Evolutionary conservation across 2,797 vertebrate genomes (phyloP), one percentile per base, ranked within the genome.

Genomic region (Knipowitschia caucasica): DNA sequence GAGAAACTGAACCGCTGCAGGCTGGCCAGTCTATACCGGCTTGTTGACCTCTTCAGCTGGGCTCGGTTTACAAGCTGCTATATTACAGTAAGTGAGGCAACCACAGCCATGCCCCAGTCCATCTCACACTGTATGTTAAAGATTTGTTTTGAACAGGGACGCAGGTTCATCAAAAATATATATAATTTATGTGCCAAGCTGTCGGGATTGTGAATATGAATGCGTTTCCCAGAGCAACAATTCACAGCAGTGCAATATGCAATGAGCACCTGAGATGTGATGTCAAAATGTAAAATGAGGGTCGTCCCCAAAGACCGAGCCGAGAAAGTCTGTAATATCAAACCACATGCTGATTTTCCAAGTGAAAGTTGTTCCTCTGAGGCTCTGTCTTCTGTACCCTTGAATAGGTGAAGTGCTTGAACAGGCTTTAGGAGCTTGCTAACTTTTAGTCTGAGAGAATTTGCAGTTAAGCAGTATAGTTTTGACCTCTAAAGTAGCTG

Each of bases 11-110:
- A 88, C 50, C 95, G 96, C 53, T 98, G 95, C 86, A 95, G 92
- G 71, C 90, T 99, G 63, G 95, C 95, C 68, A 93, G 93, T 78
- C 90, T 98, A 50, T 98, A 96, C 75, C 90, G 96, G 62, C 80
- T 99, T 24, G 83, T 89, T 59, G 95, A 99, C 75, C 89, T 98
- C 66, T 96, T 96, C 68, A 93, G 92, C 75, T 96, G 95, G 94
- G 92, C 92, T 67, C 93, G 93, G 75, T 87, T 98, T 82, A 89
- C 94, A 77, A 95, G 92, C 71, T 90, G 94, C 40, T 97, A 95
- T 67, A 92, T 95, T 78, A 95, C 95, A 34, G 96, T 99, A 86
- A 95, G 96, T 92, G 62, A 63, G 64, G 55, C 78, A 60, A 33
- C 63, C 60, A 46, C 17, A 38, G 58, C 50, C 65, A 43, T n/a